Evolutionary conservation across 2,888 invertebrate species (phyloP).

Genomic region (Apantesis nais): DNA sequence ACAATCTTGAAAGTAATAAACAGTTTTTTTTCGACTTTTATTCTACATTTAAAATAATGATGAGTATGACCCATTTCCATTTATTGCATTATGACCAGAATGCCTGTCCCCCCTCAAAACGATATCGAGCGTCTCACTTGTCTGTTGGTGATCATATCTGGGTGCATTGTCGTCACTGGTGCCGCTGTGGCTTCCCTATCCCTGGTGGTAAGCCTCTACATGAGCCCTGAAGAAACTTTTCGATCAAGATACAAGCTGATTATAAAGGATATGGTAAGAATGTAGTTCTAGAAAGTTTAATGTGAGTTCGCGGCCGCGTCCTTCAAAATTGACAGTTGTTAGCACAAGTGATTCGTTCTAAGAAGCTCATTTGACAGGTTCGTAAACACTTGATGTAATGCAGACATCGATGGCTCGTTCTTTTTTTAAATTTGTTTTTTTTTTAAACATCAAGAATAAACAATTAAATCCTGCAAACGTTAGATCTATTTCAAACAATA

Average conservation of each 20-base stretch:
- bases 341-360: background rate
- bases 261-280: constrained; percentile 69
- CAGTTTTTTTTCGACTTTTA: too few relatives aligned
- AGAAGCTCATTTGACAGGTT: background rate
- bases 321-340: background rate
- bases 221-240: constrained; percentile 71
- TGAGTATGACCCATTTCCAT: background rate
- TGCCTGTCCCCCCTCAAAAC: constrained; percentile 55
- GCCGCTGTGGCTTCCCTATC: constrained; percentile 70
- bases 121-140: constrained; percentile 63
- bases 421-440: background rate
- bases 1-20: too few relatives aligned
- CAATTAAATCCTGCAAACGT: background rate
- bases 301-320: background rate
- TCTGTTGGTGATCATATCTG: constrained; percentile 64
- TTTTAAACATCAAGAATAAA: background rate
- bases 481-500: background rate
- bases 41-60: too few relatives aligned
- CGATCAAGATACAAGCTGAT: constrained; percentile 69
- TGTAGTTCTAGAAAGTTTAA: background rate
- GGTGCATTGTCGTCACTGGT: constrained; percentile 68
- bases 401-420: background rate
- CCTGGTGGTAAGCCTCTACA: constrained; percentile 69
- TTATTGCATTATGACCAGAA: constrained; percentile 41
- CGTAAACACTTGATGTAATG: background rate